These are phyloP conservation scores for Cryptocheilus praepositus DNA, from an alignment of 2,888 invertebrate genomes.

Conservation along the genomic window DNA sequence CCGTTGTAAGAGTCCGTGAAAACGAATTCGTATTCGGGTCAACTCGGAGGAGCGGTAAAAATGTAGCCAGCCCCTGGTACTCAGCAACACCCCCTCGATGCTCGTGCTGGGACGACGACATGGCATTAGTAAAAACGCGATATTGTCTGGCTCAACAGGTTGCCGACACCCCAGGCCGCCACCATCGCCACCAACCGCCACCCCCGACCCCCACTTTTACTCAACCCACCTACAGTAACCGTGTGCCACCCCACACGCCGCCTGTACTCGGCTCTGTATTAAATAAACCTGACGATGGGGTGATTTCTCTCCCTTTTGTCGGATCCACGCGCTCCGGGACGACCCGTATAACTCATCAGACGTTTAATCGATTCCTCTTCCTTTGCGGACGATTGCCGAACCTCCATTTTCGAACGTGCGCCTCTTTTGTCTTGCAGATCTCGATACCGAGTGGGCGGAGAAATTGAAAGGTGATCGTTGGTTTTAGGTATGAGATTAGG, in stretches of 20 bases:
- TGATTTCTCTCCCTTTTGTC: constrained; percentile 60
- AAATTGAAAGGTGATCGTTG: too few relatives aligned
- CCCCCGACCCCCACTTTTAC: constrained; percentile 35
- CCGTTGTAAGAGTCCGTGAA: constrained; percentile 7
- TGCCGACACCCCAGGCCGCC: constrained; percentile 56
- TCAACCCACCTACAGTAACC: constrained; percentile 25
- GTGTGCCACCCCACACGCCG: constrained; percentile 43
- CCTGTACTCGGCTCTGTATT: constrained; percentile 60
- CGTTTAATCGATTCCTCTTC: constrained; percentile 45
- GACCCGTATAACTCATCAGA: constrained; percentile 47
- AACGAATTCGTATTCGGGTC: constrained; percentile 38
- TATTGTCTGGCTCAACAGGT: constrained; percentile 74
- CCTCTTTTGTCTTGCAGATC: too few relatives aligned
- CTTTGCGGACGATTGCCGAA: not conserved
- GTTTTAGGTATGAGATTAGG: too few relatives aligned
- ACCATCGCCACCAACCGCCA: constrained; percentile 39
- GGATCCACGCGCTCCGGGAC: constrained; percentile 31
- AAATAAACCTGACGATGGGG: constrained; percentile 69
- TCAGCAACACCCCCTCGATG: constrained; percentile 24
- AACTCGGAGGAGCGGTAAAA: constrained; percentile 38
- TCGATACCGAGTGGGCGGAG: too few relatives aligned
- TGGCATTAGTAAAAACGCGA: constrained; percentile 73
- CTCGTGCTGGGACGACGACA: constrained; percentile 50
- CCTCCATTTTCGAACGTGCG: not conserved
- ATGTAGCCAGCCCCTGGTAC: constrained; percentile 40